Conservation (phyloP, 2,888 invertebrate genomes). For the Caradrina kadenii region DNA sequence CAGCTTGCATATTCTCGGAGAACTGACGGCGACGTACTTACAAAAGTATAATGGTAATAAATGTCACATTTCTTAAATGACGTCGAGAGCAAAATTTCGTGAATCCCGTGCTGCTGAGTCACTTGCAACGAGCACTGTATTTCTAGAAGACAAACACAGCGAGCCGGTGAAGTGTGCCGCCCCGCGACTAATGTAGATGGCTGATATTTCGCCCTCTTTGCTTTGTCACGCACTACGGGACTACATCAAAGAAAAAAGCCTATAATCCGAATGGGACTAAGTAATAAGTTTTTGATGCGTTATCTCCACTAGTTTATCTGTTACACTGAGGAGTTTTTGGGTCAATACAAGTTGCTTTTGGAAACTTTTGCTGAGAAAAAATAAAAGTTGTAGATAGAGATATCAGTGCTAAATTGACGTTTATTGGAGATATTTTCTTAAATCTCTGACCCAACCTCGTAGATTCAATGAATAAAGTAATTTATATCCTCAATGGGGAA, state of each 20-base stretch:
- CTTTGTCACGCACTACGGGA: constrained; percentile 69
- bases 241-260: constrained; percentile 74
- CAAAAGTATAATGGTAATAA: constrained; percentile 66
- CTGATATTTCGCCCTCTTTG: constrained; percentile 67
- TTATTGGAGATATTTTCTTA: constrained; percentile 39
- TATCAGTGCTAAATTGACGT: constrained; percentile 43
- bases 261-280: constrained; percentile 73
- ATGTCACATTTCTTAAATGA: constrained; percentile 64
- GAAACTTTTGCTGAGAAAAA: constrained; percentile 51
- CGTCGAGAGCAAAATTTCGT: constrained; percentile 50
- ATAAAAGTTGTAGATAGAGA: constrained; percentile 44
- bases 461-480: constrained; percentile 18
- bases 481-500: constrained; percentile 6
- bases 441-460: constrained; percentile 19
- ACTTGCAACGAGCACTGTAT: constrained; percentile 54
- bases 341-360: constrained; percentile 49
- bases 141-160: constrained; percentile 58
- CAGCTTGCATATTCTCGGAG: constrained; percentile 61
- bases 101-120: constrained; percentile 47
- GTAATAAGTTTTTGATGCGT: constrained; percentile 77
- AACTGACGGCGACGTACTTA: constrained; percentile 50
- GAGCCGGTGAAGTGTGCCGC: constrained; percentile 32
- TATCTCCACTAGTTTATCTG: constrained; percentile 67
- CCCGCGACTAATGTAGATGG: constrained; percentile 64
- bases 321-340: constrained; percentile 54